These are phyloP conservation scores for Apolygus lucorum DNA, from an alignment of 1,140 invertebrate species.

Conservation along the genomic window DNA sequence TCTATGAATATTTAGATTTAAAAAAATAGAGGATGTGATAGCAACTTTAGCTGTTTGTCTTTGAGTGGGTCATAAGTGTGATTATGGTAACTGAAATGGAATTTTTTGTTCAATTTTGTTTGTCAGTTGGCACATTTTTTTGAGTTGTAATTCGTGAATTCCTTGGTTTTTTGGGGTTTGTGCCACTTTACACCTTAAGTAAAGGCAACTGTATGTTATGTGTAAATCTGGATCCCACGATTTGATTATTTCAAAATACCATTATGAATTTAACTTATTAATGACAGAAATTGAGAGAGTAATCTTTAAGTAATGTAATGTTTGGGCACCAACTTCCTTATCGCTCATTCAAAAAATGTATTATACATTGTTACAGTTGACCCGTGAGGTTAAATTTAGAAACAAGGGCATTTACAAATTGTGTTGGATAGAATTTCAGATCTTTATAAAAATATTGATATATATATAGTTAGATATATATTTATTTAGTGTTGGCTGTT, in stretches of 20 bases:
- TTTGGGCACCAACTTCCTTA: constrained; percentile 26
- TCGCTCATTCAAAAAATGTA: constrained; percentile 23
- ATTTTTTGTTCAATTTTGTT: neutral
- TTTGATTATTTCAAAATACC: no score
- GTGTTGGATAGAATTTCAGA: constrained; percentile 27
- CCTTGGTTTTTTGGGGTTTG: neutral
- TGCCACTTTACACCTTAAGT: neutral
- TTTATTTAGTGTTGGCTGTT: constrained; percentile 31
- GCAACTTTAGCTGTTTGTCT: neutral
- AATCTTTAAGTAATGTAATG: constrained; percentile 17
- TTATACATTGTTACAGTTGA: constrained; percentile 1
- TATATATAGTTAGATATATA: constrained; percentile 27
- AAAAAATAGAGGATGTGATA: neutral
- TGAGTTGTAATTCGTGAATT: neutral
- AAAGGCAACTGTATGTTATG: neutral
- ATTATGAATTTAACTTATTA: no score
- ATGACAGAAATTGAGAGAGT: no score
- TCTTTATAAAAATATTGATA: constrained; percentile 27
- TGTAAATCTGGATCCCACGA: no score
- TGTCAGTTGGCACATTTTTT: neutral
- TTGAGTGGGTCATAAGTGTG: neutral
- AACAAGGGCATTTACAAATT: constrained; percentile 25
- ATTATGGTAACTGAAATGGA: neutral
- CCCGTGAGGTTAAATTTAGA: constrained; percentile 15
- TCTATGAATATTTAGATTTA: no score